These are phyloP conservation scores for Coptodon bakossiorum DNA, from an alignment of 2,113 vertebrate species.

Conservation along the genomic window DNA sequence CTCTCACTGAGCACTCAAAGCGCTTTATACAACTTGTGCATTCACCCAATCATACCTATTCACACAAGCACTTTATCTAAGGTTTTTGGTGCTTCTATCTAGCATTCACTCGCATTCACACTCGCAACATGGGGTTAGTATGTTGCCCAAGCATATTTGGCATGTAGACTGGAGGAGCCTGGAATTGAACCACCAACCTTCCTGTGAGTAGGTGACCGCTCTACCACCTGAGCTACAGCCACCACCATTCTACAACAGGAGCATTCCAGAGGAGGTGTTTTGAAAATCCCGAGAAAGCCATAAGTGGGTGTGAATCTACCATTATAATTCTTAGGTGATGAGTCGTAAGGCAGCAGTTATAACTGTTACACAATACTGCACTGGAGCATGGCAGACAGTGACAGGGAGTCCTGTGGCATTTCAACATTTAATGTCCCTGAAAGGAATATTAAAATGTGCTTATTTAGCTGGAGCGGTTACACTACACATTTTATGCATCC, in stretches of 20 bases:
- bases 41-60: neutral
- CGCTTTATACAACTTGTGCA: neutral
- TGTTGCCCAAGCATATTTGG: neutral
- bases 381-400: neutral
- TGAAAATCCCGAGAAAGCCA: neutral
- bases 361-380: neutral
- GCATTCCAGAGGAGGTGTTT: neutral
- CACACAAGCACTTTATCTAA: neutral
- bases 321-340: conserved; percentile 3
- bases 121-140: neutral
- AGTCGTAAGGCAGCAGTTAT: neutral
- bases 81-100: neutral
- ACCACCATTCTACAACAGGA: neutral
- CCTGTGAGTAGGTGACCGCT: neutral
- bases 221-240: neutral
- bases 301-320: neutral
- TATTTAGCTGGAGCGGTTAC: neutral
- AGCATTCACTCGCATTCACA: neutral
- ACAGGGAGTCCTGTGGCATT: neutral
- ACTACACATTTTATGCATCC: neutral
- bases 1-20: neutral
- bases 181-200: neutral
- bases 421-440: neutral
- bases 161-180: neutral
- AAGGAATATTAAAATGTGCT: neutral